Percentiles rank a stretch among this genome's conserved stretches.
phyloP scores from a whole-genome alignment of 2,888 invertebrate species.

The Aplocera efformata region DNA sequence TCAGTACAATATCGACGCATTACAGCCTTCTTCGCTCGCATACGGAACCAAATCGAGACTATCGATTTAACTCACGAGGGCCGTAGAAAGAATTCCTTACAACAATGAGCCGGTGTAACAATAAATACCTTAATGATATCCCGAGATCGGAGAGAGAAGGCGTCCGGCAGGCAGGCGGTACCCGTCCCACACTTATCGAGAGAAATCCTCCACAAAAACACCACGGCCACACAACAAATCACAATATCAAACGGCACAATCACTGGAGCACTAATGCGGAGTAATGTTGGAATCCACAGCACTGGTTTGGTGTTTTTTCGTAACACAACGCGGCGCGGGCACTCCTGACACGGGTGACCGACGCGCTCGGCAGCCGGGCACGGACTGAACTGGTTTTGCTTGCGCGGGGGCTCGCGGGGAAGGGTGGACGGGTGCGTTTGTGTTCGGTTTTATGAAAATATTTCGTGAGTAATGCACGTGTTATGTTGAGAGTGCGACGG shows the following conservation, averaged over 20 bases:
- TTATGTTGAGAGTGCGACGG: constrained; percentile 76
- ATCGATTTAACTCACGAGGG: constrained; percentile 74
- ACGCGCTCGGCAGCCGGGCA: constrained; percentile 75
- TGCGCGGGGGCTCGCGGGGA: constrained; percentile 50
- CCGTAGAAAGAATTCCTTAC: constrained; percentile 74
- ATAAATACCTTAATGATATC: constrained; percentile 81
- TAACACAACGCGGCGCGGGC: constrained; percentile 63
- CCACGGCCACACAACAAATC: constrained; percentile 66
- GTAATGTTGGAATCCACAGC: constrained; percentile 68
- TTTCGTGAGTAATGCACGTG: constrained; percentile 81
- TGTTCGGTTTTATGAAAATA: constrained; percentile 79
- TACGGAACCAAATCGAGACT: constrained; percentile 55
- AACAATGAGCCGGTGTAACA: constrained; percentile 79
- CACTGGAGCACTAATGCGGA: constrained; percentile 58
- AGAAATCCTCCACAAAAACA: constrained; percentile 74
- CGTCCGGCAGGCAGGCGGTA: constrained; percentile 70
- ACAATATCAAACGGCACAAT: constrained; percentile 69
- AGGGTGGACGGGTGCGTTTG: constrained; percentile 67
- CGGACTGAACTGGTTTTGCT: constrained; percentile 76
- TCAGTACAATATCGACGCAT: constrained; percentile 49
- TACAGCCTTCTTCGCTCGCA: constrained; percentile 41
- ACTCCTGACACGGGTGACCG: constrained; percentile 48
- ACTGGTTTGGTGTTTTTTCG: constrained; percentile 72
- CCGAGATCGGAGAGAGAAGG: constrained; percentile 74
- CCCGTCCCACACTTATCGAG: constrained; percentile 69